These are phyloP conservation scores for Cherax quadricarinatus DNA, from an alignment of 1,140 invertebrate species.

Conservation along the genomic window DNA sequence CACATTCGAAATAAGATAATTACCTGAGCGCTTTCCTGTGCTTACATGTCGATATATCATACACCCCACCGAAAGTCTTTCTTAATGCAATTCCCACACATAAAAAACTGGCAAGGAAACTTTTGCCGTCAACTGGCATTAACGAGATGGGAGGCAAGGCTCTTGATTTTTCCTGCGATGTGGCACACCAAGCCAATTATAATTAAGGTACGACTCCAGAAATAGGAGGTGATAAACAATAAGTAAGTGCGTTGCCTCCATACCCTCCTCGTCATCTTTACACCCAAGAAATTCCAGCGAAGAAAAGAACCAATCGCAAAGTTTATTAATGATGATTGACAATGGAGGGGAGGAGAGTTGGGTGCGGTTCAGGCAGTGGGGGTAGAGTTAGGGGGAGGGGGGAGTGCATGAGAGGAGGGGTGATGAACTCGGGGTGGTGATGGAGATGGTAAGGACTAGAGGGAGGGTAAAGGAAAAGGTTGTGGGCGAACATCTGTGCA, in stretches of 20 bases:
- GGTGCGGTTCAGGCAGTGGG: too few relatives aligned
- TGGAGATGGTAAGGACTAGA: too few relatives aligned
- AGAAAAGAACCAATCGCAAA: background rate
- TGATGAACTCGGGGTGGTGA: too few relatives aligned
- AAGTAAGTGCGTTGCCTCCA: background rate
- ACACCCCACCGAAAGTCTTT: background rate
- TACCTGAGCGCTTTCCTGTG: too few relatives aligned
- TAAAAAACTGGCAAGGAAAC: background rate
- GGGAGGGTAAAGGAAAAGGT: too few relatives aligned
- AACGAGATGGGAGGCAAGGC: background rate
- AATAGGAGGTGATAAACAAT: background rate
- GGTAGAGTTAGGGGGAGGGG: background rate
- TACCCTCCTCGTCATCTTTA: background rate
- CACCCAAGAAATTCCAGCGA: background rate
- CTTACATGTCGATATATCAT: too few relatives aligned
- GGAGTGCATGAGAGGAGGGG: background rate
- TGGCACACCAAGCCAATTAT: background rate
- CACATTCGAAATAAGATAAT: too few relatives aligned
- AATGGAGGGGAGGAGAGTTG: background rate
- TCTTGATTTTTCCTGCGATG: background rate
- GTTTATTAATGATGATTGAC: conserved; percentile 16
- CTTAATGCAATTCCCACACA: background rate
- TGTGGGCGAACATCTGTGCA: too few relatives aligned
- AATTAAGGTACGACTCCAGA: background rate
- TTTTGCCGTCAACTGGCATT: background rate